Conservation (phyloP, 2,113 vertebrate species). For the Heterocephalus glaber region DNA sequence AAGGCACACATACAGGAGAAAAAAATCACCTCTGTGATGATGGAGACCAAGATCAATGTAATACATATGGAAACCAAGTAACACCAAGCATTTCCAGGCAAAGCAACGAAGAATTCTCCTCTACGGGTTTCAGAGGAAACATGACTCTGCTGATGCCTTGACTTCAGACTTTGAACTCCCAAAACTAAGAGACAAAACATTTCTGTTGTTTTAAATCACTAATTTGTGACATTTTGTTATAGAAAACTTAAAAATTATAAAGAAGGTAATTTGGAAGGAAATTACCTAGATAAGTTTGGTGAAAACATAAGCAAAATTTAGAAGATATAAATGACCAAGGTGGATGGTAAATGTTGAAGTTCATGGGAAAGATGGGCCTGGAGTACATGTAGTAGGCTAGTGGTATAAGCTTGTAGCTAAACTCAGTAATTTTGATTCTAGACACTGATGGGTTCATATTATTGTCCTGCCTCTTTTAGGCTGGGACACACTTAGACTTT, state of each 20-base stretch:
- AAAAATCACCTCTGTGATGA: background rate
- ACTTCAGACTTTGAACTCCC: background rate
- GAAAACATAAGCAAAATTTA: background rate
- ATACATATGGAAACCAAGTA: fast-evolving
- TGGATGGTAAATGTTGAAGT: background rate
- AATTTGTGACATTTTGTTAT: background rate
- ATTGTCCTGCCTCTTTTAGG: background rate
- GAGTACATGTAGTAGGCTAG: background rate
- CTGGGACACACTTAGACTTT: background rate
- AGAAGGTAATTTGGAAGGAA: background rate
- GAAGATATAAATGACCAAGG: background rate
- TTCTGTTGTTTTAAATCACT: background rate
- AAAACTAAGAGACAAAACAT: background rate
- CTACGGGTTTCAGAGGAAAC: background rate
- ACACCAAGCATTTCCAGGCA: background rate
- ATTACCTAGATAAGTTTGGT: background rate
- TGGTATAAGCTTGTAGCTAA: background rate
- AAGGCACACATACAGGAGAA: no score
- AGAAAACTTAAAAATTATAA: background rate
- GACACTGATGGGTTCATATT: background rate
- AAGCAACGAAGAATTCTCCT: background rate
- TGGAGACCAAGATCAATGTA: background rate
- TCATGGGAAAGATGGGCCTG: background rate
- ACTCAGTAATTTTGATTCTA: background rate
- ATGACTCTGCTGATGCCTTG: background rate